Percentiles rank a stretch among this genome's conserved stretches.
Evolutionary conservation across 2,888 invertebrate species (phyloP).

Genomic region (Aethes cnicana): DNA sequence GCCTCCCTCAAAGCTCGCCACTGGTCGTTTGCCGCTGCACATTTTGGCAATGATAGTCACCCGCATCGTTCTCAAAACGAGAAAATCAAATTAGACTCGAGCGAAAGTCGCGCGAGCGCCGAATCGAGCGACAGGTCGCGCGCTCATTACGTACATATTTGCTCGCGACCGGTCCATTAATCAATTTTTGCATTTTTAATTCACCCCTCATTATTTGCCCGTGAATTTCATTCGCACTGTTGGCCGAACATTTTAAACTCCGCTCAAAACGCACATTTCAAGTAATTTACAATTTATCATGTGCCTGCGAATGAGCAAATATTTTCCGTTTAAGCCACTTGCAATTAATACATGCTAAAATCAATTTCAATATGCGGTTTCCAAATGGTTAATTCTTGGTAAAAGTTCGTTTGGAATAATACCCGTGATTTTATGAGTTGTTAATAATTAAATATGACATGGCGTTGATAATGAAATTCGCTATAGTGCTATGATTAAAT

Average conservation of each 20-base stretch:
- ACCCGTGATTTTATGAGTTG: constrained; percentile 19
- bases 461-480: neutral
- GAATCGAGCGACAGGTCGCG: constrained; percentile 32
- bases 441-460: constrained; percentile 17
- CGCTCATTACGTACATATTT: constrained; percentile 72
- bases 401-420: constrained; percentile 46
- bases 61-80: no score
- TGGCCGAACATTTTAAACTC: constrained; percentile 68
- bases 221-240: constrained; percentile 72
- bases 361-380: constrained; percentile 62
- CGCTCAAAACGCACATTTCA: constrained; percentile 71
- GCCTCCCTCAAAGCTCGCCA: no score
- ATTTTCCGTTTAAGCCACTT: constrained; percentile 72
- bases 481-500: neutral
- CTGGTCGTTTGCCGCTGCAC: no score
- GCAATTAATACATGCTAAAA: constrained; percentile 72
- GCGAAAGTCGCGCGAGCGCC: no score
- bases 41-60: no score
- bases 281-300: constrained; percentile 81
- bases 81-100: neutral
- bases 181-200: constrained; percentile 82
- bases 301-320: constrained; percentile 78
- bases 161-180: constrained; percentile 72
- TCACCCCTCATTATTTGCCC: constrained; percentile 76
- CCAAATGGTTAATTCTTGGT: constrained; percentile 48